Conservation (phyloP, 1,140 invertebrate genomes). For the Ceratosolen fusciceps region DNA sequence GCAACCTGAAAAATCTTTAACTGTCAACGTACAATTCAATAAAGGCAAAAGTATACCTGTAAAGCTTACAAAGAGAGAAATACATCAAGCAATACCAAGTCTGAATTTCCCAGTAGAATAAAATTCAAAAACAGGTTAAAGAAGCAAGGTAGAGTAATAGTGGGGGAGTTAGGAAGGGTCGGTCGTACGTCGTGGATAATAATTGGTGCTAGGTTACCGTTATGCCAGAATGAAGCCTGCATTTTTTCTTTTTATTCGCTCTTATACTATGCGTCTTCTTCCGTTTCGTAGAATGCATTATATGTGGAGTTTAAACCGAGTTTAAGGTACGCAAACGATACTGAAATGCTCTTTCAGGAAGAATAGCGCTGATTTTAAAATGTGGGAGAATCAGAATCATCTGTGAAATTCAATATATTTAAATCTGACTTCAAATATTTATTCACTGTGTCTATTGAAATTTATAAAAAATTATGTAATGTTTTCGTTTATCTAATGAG, state of each 20-base stretch:
- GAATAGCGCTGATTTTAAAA: too few relatives aligned
- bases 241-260: neutral
- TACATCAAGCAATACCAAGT: neutral
- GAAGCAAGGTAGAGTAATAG: slow-evolving; percentile 17
- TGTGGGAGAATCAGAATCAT: too few relatives aligned
- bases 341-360: too few relatives aligned
- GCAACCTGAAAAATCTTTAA: slow-evolving; percentile 33
- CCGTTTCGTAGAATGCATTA: neutral
- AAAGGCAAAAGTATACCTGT: neutral
- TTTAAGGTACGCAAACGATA: too few relatives aligned
- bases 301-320: neutral
- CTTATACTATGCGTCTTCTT: neutral
- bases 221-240: slow-evolving; percentile 56
- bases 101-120: neutral
- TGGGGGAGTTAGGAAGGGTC: slow-evolving; percentile 37
- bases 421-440: too few relatives aligned
- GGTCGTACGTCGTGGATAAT: slow-evolving; percentile 46
- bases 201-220: slow-evolving; percentile 70
- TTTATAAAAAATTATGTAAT: too few relatives aligned
- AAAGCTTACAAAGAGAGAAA: slow-evolving; percentile 33
- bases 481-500: too few relatives aligned
- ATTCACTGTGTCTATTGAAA: too few relatives aligned
- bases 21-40: neutral
- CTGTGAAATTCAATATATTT: too few relatives aligned
- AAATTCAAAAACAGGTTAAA: slow-evolving; percentile 48